phyloP scores from a whole-genome alignment of 1,140 invertebrate species.

The Lithobius niger region DNA sequence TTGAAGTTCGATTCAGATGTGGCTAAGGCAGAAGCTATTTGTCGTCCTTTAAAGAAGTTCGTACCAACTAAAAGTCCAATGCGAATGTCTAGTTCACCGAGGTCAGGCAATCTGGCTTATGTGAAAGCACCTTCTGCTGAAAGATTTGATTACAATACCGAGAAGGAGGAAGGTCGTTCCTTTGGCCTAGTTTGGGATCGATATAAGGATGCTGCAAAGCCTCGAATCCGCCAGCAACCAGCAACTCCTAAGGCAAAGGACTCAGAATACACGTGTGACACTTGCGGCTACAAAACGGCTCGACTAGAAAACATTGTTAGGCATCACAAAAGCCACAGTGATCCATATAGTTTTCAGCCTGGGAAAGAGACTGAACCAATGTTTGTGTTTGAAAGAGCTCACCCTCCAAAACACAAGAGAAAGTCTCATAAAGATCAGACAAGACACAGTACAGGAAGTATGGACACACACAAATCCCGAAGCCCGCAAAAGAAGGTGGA shows the following conservation, averaged over 20 bases:
- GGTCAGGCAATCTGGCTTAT: not conserved
- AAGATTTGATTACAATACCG: not conserved
- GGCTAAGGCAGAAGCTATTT: not conserved
- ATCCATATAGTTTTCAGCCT: conserved; percentile 2
- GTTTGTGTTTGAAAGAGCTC: no score
- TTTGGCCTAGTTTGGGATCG: not conserved
- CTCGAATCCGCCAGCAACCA: not conserved
- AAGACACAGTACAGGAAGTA: no score
- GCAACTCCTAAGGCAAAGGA: not conserved
- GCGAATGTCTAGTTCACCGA: not conserved
- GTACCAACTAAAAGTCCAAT: not conserved
- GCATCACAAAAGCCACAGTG: conserved; percentile 12
- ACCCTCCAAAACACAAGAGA: no score
- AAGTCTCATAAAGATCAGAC: no score
- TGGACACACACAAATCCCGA: no score
- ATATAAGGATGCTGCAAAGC: not conserved
- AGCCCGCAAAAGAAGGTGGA: not conserved
- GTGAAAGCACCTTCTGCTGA: conserved; percentile 1
- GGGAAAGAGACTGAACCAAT: not conserved
- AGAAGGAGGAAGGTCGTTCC: not conserved
- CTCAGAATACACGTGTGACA: conserved; percentile 2
- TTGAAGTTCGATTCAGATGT: conserved; percentile 3
- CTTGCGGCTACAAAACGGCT: not conserved
- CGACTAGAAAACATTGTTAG: conserved; percentile 2
- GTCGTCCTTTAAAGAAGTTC: not conserved